Evolutionary conservation across 1,140 invertebrate genomes (phyloP).

Genomic region (Trigoniulus corallinus): DNA sequence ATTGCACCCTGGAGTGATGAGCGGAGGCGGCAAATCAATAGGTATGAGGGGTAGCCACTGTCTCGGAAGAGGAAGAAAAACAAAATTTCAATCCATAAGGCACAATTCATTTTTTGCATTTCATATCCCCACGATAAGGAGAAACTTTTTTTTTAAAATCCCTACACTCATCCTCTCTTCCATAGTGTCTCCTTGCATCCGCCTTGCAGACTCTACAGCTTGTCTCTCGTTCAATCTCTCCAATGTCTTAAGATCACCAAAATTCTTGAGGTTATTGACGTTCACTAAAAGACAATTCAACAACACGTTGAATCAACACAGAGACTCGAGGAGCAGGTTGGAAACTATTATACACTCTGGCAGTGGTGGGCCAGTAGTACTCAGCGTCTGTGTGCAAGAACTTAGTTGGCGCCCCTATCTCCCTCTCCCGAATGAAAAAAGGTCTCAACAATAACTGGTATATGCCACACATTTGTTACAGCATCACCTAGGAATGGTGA

Average conservation of each 20-base stretch:
- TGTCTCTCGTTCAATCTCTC: conserved; percentile 71
- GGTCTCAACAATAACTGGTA: too few relatives aligned
- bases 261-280: conserved; percentile 61
- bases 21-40: conserved; percentile 42
- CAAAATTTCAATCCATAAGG: conserved; percentile 13
- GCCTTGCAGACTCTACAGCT: conserved; percentile 56
- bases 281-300: conserved; percentile 45
- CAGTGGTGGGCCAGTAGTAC: too few relatives aligned
- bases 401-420: too few relatives aligned
- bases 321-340: too few relatives aligned
- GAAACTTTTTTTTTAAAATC: neutral
- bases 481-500: too few relatives aligned
- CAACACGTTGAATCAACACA: neutral
- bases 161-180: conserved; percentile 21
- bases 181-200: conserved; percentile 24
- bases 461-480: too few relatives aligned
- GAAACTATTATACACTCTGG: too few relatives aligned
- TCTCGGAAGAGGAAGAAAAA: too few relatives aligned
- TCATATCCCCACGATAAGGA: neutral
- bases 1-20: conserved; percentile 51
- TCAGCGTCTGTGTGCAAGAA: too few relatives aligned
- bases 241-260: conserved; percentile 79
- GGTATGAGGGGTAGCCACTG: conserved; percentile 46
- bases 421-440: too few relatives aligned
- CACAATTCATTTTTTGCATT: neutral